phyloP scores from a whole-genome alignment of 2,797 vertebrate species.

The Furcifer pardalis region DNA sequence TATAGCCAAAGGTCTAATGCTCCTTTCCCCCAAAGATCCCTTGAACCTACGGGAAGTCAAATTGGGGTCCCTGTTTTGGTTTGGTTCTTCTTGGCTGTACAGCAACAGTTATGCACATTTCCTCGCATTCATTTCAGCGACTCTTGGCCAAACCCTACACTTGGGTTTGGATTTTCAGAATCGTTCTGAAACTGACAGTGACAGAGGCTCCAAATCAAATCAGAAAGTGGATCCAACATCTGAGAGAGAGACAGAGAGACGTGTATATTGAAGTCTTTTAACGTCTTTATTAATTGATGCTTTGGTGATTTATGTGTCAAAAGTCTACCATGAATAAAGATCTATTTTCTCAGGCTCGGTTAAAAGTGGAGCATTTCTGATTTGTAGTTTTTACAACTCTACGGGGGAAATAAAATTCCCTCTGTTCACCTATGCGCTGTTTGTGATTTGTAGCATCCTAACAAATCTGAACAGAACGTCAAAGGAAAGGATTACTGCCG shows the following conservation, averaged over 20 bases:
- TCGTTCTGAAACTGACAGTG: background rate
- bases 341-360: too few species aligned
- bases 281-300: background rate
- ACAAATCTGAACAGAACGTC: background rate
- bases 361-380: background rate
- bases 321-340: too few species aligned
- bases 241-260: background rate
- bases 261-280: background rate
- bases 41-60: background rate
- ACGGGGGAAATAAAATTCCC: background rate
- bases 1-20: too few species aligned
- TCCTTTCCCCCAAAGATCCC: background rate
- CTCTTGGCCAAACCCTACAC: background rate
- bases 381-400: background rate
- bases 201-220: conserved; percentile 12
- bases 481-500: conserved; percentile 7
- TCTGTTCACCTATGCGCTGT: background rate
- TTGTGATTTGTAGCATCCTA: background rate
- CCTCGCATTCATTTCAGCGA: background rate
- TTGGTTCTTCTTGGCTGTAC: background rate
- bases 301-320: rapidly evolving
- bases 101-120: background rate
- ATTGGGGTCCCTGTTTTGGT: background rate
- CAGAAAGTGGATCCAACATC: background rate
- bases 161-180: too few species aligned